Percentiles rank a stretch among this genome's conserved stretches.
Conservation (phyloP, 2,113 vertebrate species). For the Rafetus swinhoei region DNA sequence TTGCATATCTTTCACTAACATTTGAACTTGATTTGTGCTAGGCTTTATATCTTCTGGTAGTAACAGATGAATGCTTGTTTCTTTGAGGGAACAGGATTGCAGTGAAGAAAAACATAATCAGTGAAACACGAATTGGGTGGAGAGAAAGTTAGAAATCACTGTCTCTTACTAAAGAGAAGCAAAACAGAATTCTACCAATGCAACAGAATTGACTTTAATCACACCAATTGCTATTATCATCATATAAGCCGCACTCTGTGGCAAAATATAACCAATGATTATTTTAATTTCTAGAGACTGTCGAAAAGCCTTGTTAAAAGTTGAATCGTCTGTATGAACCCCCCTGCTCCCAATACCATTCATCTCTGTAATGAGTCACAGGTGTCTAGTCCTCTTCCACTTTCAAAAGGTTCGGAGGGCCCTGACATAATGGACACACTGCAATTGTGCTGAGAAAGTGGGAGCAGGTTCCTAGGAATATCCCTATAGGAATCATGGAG, state of each 20-base stretch:
- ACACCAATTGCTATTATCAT: neutral
- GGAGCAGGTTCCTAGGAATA: neutral
- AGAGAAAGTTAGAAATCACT: neutral
- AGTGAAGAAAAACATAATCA: neutral
- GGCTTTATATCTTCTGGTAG: constrained; percentile 33
- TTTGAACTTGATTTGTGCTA: constrained; percentile 58
- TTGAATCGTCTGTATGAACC: neutral
- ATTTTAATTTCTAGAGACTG: neutral
- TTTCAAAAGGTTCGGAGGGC: neutral
- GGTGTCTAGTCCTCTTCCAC: neutral
- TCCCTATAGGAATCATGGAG: neutral
- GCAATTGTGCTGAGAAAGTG: neutral
- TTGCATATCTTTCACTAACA: constrained; percentile 77
- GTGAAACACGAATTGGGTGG: neutral
- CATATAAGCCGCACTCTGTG: neutral
- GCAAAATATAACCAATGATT: neutral
- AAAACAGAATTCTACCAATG: neutral
- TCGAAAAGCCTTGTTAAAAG: neutral
- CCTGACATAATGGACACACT: neutral
- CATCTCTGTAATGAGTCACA: neutral
- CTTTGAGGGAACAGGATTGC: constrained; percentile 25
- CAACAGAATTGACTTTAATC: neutral
- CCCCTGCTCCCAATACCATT: neutral
- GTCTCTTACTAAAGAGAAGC: neutral
- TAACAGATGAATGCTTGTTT: constrained; percentile 71